phyloP scores from a whole-genome alignment of 1,140 invertebrate genomes.

The Sycophila sp. region DNA sequence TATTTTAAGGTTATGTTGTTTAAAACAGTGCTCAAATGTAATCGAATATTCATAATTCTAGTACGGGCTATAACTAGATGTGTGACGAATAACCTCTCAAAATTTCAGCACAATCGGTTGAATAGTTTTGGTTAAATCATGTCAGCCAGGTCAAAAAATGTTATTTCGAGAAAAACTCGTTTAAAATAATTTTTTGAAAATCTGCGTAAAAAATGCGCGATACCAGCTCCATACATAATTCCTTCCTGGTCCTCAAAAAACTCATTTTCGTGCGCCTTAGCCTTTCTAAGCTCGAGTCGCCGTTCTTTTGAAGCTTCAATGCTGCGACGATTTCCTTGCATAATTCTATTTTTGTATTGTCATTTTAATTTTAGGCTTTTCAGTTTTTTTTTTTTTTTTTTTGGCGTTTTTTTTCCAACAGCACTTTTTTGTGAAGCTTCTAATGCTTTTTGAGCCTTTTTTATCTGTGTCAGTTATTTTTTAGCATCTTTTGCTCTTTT shows the following conservation, averaged over 20 bases:
- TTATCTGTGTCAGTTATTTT: conserved; percentile 7
- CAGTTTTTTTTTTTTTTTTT: background rate
- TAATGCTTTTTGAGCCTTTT: no score
- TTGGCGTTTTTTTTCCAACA: conserved; percentile 7
- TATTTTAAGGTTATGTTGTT: no score
- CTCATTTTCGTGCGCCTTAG: conserved; percentile 5
- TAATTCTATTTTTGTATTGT: background rate
- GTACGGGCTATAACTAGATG: conserved; percentile 8
- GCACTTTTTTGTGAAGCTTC: no score
- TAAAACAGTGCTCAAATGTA: background rate
- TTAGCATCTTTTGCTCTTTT: conserved; percentile 14
- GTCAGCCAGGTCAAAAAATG: conserved; percentile 15
- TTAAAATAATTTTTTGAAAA: conserved; percentile 15
- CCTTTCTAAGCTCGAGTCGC: conserved; percentile 9
- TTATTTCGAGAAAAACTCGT: conserved; percentile 13
- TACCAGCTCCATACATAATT: conserved; percentile 5
- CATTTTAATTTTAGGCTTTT: background rate
- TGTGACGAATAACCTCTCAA: conserved; percentile 2
- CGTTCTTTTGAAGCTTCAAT: conserved; percentile 3
- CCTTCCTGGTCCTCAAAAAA: conserved; percentile 5
- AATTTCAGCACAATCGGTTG: background rate
- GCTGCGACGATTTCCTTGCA: background rate
- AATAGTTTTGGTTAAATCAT: conserved; percentile 2
- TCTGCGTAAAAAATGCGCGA: background rate
- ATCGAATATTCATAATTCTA: conserved; percentile 4